Percentiles rank a stretch among this genome's conserved stretches.
phyloP scores from a whole-genome alignment of 2,888 invertebrate genomes.

The Cantharis rufa region DNA sequence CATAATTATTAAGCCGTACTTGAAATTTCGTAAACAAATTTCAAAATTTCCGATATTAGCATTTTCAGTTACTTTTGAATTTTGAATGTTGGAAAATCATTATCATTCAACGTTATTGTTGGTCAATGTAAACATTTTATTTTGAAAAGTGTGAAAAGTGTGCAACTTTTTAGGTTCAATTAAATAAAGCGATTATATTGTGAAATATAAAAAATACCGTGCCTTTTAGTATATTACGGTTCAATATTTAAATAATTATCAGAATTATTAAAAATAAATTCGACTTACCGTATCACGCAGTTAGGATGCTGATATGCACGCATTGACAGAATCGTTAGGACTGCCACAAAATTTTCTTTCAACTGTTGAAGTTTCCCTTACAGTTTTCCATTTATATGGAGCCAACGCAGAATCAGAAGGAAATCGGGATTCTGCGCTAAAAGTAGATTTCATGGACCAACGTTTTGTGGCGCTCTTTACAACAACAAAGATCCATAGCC shows the following conservation, averaged over 20 bases:
- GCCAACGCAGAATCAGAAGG: slow-evolving; percentile 44
- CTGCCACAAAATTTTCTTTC: slow-evolving; percentile 34
- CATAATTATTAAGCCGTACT: background rate
- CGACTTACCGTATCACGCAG: slow-evolving; percentile 22
- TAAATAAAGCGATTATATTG: background rate
- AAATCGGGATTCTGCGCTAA: slow-evolving; percentile 43
- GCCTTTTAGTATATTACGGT: background rate
- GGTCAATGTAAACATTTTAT: background rate
- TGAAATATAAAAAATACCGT: background rate
- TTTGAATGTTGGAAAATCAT: background rate
- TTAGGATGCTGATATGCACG: slow-evolving; percentile 22
- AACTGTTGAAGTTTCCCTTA: slow-evolving; percentile 32
- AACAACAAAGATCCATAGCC: slow-evolving; percentile 19
- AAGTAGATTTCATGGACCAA: slow-evolving; percentile 32
- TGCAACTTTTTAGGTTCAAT: background rate
- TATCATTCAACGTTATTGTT: background rate
- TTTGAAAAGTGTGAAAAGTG: background rate
- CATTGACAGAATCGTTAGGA: slow-evolving; percentile 25
- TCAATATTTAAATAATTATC: background rate
- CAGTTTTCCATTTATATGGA: slow-evolving; percentile 39
- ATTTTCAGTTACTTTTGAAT: background rate
- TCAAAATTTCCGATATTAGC: background rate
- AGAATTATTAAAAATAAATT: background rate
- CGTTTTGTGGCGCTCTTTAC: slow-evolving; percentile 32
- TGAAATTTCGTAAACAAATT: background rate